phyloP scores from a whole-genome alignment of 2,113 vertebrate genomes.

The Sprattus sprattus region DNA sequence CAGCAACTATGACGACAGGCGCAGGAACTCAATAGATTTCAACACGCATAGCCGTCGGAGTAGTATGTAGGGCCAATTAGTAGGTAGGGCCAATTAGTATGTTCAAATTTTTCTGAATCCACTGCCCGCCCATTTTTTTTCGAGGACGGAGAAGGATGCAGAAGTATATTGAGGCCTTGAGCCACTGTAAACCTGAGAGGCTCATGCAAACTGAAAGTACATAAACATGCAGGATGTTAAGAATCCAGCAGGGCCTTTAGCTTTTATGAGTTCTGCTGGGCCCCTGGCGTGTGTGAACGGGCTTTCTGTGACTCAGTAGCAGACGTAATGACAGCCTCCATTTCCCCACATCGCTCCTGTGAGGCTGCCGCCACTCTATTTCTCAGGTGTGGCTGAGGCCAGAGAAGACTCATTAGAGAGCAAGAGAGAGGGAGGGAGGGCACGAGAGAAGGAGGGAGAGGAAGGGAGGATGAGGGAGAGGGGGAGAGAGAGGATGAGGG shows the following conservation, averaged over 20 bases:
- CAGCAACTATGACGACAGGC: too few relatives aligned
- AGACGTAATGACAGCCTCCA: not conserved
- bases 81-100: too few relatives aligned
- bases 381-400: constrained; percentile 2
- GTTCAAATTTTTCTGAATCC: too few relatives aligned
- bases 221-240: not conserved
- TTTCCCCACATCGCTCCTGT: not conserved
- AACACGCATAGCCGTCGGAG: too few relatives aligned
- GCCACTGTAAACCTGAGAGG: not conserved
- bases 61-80: too few relatives aligned
- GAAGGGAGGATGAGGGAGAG: too few relatives aligned
- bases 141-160: too few relatives aligned
- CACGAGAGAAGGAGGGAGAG: too few relatives aligned
- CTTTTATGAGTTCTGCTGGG: constrained; percentile 8
- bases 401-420: constrained; percentile 27
- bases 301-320: constrained; percentile 3
- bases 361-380: not conserved
- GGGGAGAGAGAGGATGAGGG: not conserved
- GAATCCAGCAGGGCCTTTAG: not conserved
- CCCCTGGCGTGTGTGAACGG: not conserved
- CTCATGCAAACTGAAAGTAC: not conserved
- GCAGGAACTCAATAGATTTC: too few relatives aligned
- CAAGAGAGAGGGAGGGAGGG: not conserved
- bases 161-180: too few relatives aligned
- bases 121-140: too few relatives aligned